phyloP scores from a whole-genome alignment of 1,140 invertebrate species.

The Temnothorax nylanderi region DNA sequence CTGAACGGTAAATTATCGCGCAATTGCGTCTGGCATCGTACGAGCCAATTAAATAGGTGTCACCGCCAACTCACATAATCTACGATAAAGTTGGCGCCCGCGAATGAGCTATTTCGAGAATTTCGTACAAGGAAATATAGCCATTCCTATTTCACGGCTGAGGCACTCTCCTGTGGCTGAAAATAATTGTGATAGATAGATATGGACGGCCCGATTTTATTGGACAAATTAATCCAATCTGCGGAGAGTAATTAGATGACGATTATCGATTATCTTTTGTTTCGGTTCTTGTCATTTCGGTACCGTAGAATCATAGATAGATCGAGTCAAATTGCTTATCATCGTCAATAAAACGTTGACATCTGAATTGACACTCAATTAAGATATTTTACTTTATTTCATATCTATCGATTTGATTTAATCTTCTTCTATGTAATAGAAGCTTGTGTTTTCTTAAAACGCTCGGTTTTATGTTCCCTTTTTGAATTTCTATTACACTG shows the following conservation, averaged over 20 bases:
- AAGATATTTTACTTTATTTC: not conserved
- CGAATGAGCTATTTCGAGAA: constrained; percentile 51
- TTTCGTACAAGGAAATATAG: constrained; percentile 40
- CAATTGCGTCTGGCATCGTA: constrained; percentile 42
- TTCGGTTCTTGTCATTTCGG: not conserved
- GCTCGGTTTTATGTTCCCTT: not conserved
- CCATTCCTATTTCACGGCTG: not conserved
- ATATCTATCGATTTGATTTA: not conserved
- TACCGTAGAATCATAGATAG: not conserved
- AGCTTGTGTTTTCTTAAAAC: not conserved
- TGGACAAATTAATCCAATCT: constrained; percentile 23
- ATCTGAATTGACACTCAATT: not conserved
- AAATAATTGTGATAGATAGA: not conserved
- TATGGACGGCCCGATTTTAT: constrained; percentile 1
- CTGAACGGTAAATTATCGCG: constrained; percentile 11
- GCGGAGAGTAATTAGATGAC: constrained; percentile 9
- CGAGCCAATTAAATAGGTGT: constrained; percentile 26
- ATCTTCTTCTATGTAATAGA: not conserved
- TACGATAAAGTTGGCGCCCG: constrained; percentile 35
- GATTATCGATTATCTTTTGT: constrained; percentile 1
- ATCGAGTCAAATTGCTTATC: not conserved
- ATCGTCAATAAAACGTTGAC: not conserved
- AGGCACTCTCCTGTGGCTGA: not conserved
- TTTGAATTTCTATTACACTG: not conserved
- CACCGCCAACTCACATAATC: constrained; percentile 16